Evolutionary conservation across 2,888 invertebrate genomes (phyloP).

Genomic region (Eristalis intricaria): DNA sequence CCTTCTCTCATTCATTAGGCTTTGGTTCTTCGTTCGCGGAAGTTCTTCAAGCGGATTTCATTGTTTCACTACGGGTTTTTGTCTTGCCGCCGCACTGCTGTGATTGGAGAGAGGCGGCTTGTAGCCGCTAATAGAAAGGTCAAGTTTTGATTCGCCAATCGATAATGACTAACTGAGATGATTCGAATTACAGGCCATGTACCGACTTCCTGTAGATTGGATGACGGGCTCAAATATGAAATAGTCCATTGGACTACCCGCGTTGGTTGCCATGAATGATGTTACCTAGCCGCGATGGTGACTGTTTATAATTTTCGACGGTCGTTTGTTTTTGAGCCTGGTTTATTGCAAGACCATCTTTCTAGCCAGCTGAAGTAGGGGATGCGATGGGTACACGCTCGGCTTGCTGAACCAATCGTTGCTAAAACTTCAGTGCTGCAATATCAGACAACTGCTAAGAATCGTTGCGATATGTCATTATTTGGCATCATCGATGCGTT

Average conservation of each 20-base stretch:
- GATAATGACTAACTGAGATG: neutral
- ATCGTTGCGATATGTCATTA: no score
- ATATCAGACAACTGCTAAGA: no score
- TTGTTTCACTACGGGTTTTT: constrained; percentile 33
- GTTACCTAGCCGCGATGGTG: no score
- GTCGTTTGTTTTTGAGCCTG: neutral
- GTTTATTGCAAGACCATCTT: no score
- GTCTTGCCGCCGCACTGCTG: neutral
- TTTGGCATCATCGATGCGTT: no score
- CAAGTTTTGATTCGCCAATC: constrained; percentile 9
- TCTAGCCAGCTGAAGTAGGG: no score
- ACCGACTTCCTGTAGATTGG: neutral
- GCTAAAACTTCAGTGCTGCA: no score
- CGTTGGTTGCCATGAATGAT: no score
- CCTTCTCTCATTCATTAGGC: neutral
- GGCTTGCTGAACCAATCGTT: no score
- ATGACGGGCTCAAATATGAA: no score
- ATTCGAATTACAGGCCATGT: neutral
- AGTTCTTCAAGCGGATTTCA: constrained; percentile 23
- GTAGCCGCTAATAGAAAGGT: constrained; percentile 14
- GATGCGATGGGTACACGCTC: no score
- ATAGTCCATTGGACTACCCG: neutral
- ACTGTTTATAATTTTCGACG: no score
- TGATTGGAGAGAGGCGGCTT: neutral
- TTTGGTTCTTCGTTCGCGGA: constrained; percentile 19